Conservation (phyloP, 2,113 vertebrate species). For the Eulemur macaco region DNA sequence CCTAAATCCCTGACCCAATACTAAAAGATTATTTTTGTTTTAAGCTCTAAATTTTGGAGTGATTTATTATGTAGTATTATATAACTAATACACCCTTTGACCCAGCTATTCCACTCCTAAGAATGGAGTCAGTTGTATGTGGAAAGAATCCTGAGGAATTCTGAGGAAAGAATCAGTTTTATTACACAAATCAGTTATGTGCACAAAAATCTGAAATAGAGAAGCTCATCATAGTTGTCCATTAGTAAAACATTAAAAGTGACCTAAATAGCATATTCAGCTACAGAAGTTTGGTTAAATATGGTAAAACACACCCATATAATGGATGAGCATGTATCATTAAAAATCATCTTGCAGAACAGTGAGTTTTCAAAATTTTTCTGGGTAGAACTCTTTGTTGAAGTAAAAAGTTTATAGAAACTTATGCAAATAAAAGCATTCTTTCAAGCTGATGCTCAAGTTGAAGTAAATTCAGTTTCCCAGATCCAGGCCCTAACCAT, state of each 20-base stretch:
- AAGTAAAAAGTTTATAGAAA: neutral
- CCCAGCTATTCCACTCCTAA: neutral
- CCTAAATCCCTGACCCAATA: neutral
- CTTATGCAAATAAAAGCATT: neutral
- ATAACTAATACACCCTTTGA: neutral
- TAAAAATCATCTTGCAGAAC: neutral
- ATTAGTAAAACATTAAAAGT: constrained; percentile 1
- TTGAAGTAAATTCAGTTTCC: neutral
- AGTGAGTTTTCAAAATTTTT: neutral
- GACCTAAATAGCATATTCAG: neutral
- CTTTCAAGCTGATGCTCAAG: neutral
- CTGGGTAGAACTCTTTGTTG: neutral
- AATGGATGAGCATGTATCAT: neutral
- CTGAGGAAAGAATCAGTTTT: neutral
- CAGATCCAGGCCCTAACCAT: neutral
- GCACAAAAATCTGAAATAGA: neutral
- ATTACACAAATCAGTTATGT: neutral
- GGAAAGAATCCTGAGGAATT: constrained; percentile 19
- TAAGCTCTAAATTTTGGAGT: neutral
- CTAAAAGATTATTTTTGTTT: neutral
- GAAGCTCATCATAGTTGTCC: neutral
- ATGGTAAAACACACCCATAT: neutral
- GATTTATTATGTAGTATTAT: neutral
- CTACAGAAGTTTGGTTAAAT: neutral
- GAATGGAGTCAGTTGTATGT: neutral